Percentiles rank a stretch among this genome's conserved stretches.
phyloP scores from a whole-genome alignment of 2,888 invertebrate genomes.

The Andrena chrysosceles region DNA sequence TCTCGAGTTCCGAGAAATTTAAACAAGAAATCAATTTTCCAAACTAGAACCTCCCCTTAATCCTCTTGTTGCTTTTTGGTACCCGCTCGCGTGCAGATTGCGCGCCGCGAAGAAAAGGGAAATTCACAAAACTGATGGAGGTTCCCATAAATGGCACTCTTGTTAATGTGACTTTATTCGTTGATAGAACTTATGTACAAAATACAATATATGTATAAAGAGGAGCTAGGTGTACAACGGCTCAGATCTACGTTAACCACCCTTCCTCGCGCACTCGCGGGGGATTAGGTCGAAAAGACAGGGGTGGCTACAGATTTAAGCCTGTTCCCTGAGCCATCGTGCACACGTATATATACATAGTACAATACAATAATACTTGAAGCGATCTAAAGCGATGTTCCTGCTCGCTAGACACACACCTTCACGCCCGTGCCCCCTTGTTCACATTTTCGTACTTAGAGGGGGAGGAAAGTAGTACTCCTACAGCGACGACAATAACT shows the following conservation, averaged over 20 bases:
- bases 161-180: conserved; percentile 75
- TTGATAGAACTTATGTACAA: conserved; percentile 70
- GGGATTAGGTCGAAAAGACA: neutral
- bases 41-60: neutral
- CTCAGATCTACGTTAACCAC: conserved; percentile 32
- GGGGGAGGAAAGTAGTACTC: conserved; percentile 10
- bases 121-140: conserved; percentile 47
- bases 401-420: conserved; percentile 19
- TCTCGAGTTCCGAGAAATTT: too few species aligned
- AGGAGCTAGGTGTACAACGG: conserved; percentile 48
- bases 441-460: conserved; percentile 4
- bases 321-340: conserved; percentile 59
- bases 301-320: neutral
- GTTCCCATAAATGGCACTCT: conserved; percentile 72
- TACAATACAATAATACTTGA: conserved; percentile 63
- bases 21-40: too few species aligned
- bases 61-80: neutral
- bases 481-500: conserved; percentile 30
- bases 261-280: neutral
- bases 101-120: conserved; percentile 14
- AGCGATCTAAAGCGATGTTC: conserved; percentile 46
- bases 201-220: conserved; percentile 67
- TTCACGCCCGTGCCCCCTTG: conserved; percentile 13
- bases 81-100: neutral
- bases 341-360: conserved; percentile 70